A percentile compares a stretch with the other conserved stretches of the same genome.
These are phyloP conservation scores for Crenuchus spilurus DNA, from an alignment of 2,797 vertebrate genomes.

Conservation along the genomic window DNA sequence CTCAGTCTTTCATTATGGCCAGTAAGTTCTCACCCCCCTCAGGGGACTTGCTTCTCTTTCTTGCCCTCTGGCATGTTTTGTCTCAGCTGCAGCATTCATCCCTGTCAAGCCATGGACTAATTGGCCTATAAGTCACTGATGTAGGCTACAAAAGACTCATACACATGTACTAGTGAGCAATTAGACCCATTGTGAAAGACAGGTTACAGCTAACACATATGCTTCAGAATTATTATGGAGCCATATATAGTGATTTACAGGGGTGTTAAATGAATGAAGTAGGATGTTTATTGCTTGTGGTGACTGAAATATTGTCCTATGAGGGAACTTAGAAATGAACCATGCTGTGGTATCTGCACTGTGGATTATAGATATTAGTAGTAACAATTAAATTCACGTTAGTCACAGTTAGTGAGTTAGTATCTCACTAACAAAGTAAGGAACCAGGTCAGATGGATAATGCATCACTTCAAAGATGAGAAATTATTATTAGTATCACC, in stretches of 20 bases:
- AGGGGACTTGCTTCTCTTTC: not conserved
- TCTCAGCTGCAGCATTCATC: constrained; percentile 31
- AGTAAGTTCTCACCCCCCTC: constrained; percentile 18
- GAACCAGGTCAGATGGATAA: no score
- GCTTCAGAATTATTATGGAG: not conserved
- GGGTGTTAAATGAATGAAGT: constrained; percentile 6
- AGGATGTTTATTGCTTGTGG: not conserved
- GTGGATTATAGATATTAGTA: constrained; percentile 6
- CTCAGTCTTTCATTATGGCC: constrained; percentile 5
- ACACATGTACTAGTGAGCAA: constrained; percentile 11
- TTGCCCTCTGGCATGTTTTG: constrained; percentile 27
- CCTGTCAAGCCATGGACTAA: constrained; percentile 42
- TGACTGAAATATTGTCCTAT: constrained; percentile 7
- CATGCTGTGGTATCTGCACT: not conserved
- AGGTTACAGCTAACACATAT: constrained; percentile 4
- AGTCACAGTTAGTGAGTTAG: no score
- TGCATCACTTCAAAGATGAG: not conserved
- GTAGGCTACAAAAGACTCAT: constrained; percentile 20
- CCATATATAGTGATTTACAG: constrained; percentile 1
- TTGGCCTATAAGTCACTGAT: constrained; percentile 47
- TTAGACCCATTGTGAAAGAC: constrained; percentile 2
- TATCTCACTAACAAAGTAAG: no score
- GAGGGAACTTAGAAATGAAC: constrained; percentile 14
- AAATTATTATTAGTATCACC: no score
- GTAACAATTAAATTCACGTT: not conserved